Conservation (phyloP, 1,140 invertebrate species). For the Brachionus sp. region DNA sequence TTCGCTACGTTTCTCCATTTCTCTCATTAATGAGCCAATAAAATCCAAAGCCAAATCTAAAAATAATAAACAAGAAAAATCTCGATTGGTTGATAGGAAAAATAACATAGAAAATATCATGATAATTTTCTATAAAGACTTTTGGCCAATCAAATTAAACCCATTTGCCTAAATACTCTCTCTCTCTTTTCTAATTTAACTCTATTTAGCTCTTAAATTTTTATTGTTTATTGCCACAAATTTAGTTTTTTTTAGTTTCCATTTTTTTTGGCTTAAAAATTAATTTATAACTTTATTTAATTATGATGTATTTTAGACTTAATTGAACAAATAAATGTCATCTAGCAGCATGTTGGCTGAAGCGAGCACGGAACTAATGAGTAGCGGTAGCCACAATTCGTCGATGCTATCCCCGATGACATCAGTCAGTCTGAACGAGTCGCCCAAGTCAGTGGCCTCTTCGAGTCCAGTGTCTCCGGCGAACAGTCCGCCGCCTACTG, state of each 20-base stretch:
- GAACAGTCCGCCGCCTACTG: neutral
- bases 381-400: neutral
- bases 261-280: neutral
- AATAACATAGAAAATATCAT: neutral
- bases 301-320: neutral
- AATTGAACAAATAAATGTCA: neutral
- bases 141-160: neutral
- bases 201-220: neutral
- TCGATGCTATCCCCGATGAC: neutral
- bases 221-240: conserved; percentile 27
- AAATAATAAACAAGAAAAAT: conserved; percentile 26
- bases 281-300: neutral
- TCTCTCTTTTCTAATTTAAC: neutral
- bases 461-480: neutral
- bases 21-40: neutral
- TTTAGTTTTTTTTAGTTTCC: neutral
- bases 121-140: neutral
- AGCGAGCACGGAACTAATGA: neutral
- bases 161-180: neutral
- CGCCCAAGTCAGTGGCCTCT: neutral
- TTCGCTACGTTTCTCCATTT: conserved; percentile 13
- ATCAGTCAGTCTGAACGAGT: neutral
- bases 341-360: conserved; percentile 2
- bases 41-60: neutral
- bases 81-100: neutral